Evolutionary conservation across 2,888 invertebrate species (phyloP), one percentile per base, ranked within the genome.

Genomic region (Micoletzkya japonica): DNA sequence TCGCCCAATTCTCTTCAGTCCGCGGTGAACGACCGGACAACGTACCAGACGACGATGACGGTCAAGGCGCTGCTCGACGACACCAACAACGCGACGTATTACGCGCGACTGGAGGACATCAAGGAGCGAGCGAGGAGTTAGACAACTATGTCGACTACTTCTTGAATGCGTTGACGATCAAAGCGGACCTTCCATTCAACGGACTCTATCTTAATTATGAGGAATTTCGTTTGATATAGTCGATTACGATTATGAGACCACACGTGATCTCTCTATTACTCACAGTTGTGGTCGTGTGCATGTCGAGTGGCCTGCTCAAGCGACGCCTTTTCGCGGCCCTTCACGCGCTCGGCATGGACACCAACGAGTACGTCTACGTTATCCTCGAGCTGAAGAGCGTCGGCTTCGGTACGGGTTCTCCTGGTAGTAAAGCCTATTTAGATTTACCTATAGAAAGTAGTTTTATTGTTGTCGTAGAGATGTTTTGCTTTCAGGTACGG

Each of bases 291-390:
- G 56, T 56, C 17, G 28, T 67, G 14, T 67, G 67, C 32, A 17
- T 67, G 28, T 32, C 67, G 1, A 26, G 14, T 24, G 67, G 56
- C 6, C 37, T 39, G 10, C 4, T 6, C 17, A 67, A 67, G 44
- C 67, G 67, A 1, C 37, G 39, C 6, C 44, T 67, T 44, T 67
- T 67, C 32, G 67, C 67, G 10, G 37, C 39, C 4, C 49, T 49
- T 0, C 36, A 36, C n/a, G 17, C 73, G 10, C 60, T 73, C 37
- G 76, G 76, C 14, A 77, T 83, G 78, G 69, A 39, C n/a, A 76
- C 58, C 26, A 73, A 78, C 59, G 83, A 83, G 52, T 83, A 77
- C 61, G 81, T 83, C 17, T 80, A 76, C 68, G 75, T 83, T 24
- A 34, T 79, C 32, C 63, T 79, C 20, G 73, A 77, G n/a, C 57